Conservation (phyloP, 1,140 invertebrate genomes). For the Drosophila pallidifrons region DNA sequence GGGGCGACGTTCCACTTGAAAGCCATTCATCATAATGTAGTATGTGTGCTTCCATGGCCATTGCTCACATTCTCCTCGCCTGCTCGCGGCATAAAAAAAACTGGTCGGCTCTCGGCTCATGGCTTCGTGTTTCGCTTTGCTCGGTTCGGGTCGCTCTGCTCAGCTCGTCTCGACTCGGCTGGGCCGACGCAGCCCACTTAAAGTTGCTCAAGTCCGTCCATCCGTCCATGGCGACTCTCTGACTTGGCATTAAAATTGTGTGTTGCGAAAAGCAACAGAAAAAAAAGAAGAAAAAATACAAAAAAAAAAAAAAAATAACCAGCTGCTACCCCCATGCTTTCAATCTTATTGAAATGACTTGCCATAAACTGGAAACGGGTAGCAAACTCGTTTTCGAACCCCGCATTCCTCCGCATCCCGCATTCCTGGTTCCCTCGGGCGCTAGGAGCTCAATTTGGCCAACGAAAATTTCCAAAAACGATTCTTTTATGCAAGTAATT, state of each 20-base stretch:
- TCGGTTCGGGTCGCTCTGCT: conserved; percentile 31
- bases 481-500: conserved; percentile 72
- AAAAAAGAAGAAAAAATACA: not conserved
- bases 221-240: conserved; percentile 49
- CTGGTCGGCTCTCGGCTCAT: conserved; percentile 44
- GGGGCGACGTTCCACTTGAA: conserved; percentile 77
- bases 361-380: conserved; percentile 72
- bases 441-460: conserved; percentile 13
- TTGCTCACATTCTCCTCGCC: conserved; percentile 43
- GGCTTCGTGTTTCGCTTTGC: not conserved
- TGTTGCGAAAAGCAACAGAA: conserved; percentile 62
- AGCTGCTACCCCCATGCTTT: conserved; percentile 78
- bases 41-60: conserved; percentile 43
- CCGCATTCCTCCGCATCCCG: conserved; percentile 45
- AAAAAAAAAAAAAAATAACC: conserved; percentile 19
- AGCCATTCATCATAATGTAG: conserved; percentile 77
- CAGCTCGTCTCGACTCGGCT: conserved; percentile 10
- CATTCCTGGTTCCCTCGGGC: not conserved
- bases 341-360: conserved; percentile 63
- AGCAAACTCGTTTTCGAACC: conserved; percentile 60
- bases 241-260: conserved; percentile 65
- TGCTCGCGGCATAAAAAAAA: conserved; percentile 30
- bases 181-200: conserved; percentile 69
- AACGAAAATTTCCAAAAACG: conserved; percentile 55
- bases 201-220: conserved; percentile 67